These are phyloP conservation scores for Atta colombica DNA, from an alignment of 1,140 invertebrate genomes.

Conservation along the genomic window DNA sequence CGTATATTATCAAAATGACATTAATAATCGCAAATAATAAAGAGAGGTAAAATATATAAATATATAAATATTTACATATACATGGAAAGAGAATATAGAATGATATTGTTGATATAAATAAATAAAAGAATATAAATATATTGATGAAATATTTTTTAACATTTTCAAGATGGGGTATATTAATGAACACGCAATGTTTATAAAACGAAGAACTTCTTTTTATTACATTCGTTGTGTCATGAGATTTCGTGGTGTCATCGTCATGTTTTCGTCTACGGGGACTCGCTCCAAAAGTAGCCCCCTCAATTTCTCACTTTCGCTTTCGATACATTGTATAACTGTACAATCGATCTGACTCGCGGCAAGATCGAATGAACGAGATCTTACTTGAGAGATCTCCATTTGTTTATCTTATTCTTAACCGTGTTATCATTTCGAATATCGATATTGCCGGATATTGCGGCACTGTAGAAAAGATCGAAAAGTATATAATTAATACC, in stretches of 20 bases:
- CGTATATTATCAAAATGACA: background rate
- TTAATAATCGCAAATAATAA: background rate
- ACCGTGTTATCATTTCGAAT: conserved; percentile 8
- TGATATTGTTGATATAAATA: background rate
- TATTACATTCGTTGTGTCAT: conserved; percentile 82
- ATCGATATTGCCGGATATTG: background rate
- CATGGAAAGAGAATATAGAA: background rate
- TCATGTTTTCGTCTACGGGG: conserved; percentile 65
- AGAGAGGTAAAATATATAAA: background rate
- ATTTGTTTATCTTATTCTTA: background rate
- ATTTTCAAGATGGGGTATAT: conserved; percentile 8
- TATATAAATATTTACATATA: background rate
- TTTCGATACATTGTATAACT: conserved; percentile 53
- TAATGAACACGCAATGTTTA: conserved; percentile 54
- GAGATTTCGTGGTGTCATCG: conserved; percentile 65
- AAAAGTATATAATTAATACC: conserved; percentile 22
- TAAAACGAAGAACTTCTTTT: conserved; percentile 78
- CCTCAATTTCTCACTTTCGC: conserved; percentile 15
- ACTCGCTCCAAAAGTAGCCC: conserved; percentile 57
- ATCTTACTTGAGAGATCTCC: conserved; percentile 1
- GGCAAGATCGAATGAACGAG: conserved; percentile 43
- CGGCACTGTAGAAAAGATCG: conserved; percentile 51
- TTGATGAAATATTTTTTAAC: background rate
- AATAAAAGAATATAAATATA: background rate
- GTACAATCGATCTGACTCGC: conserved; percentile 56